These are phyloP conservation scores for Diorhabda sublineata DNA, from an alignment of 1,140 invertebrate species.

Conservation along the genomic window DNA sequence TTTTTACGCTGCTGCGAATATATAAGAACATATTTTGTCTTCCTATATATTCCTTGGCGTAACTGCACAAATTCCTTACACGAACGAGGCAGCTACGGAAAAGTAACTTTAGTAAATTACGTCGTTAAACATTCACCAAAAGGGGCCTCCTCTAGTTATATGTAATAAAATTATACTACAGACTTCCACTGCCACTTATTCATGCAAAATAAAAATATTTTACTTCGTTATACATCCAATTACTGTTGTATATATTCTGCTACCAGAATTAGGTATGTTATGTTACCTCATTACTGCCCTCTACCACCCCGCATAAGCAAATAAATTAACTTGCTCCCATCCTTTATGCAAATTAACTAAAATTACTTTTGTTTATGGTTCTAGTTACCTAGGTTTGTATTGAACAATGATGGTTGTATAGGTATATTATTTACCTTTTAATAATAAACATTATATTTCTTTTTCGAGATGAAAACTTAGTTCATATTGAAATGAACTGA, in stretches of 20 bases:
- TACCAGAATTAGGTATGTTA: background rate
- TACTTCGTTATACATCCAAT: slow-evolving; percentile 2
- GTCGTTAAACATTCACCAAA: background rate
- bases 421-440: too few species aligned
- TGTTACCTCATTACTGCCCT: background rate
- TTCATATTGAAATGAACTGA: too few species aligned
- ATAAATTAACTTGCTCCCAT: slow-evolving; percentile 3
- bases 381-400: background rate
- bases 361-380: slow-evolving; percentile 3
- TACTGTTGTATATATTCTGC: background rate
- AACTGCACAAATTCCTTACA: background rate
- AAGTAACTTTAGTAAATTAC: background rate
- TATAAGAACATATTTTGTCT: background rate
- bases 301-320: background rate
- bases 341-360: background rate
- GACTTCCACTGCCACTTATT: background rate
- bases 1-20: background rate
- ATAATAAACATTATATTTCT: too few species aligned
- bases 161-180: slow-evolving; percentile 1
- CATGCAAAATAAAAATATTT: slow-evolving; percentile 1
- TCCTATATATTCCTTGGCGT: background rate
- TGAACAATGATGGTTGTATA: background rate
- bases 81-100: background rate
- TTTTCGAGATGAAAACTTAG: too few species aligned
- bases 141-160: background rate